Base-by-base conservation (phyloP, 2,888 invertebrate genomes). In the Andrena haemorrhoa region DNA sequence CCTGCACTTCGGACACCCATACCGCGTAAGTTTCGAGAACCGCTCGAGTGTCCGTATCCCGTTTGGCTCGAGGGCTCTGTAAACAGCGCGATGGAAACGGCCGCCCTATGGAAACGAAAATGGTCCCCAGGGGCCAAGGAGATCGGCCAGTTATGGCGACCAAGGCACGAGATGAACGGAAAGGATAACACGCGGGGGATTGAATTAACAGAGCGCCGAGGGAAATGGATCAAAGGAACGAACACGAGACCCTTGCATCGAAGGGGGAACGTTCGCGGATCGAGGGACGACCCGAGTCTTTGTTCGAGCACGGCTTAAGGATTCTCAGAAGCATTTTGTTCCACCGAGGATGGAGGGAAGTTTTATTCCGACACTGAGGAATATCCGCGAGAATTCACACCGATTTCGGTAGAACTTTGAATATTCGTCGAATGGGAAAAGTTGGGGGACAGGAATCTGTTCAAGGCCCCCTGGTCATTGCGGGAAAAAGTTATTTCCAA, bases 51-150 rank as follows among this genome's bases (percentile, higher is more conserved):
- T 77, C 64, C 51, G 68, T 75, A 79, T 78, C 82, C 73, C 79
- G 80, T 71, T 56, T 70, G 72, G 79, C 70, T 82, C 81, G 82
- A 91, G 90, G 89, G 88, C 89, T 91, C 84, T 82, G 89, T 91
- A 91, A 92, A 91, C 89, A 92, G 56, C 56, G 20, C 12, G 56
- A 26, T 56, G 26, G 56, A 23, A 26, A 23, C 53, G 8, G 53
- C 53, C 83, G 86, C 80, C 85, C 86, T 87, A 89, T 90, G 87
- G 87, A 87, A 90, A 86, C 86, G 84, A 84, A 87, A 89, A 85
- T 85, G 33, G 41, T 56, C 75, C 69, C 49, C 35, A 81, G 73
- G 71, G 74, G 33, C 23, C 60, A 23, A 58, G 51, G 68, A 61
- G 73, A 86, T 87, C 75, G 79, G 75, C 63, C 69, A 77, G 77